A percentile compares a stretch with the other conserved stretches of the same genome.
Evolutionary conservation across 2,113 vertebrate genomes (phyloP).

Genomic region (Coturnix japonica): DNA sequence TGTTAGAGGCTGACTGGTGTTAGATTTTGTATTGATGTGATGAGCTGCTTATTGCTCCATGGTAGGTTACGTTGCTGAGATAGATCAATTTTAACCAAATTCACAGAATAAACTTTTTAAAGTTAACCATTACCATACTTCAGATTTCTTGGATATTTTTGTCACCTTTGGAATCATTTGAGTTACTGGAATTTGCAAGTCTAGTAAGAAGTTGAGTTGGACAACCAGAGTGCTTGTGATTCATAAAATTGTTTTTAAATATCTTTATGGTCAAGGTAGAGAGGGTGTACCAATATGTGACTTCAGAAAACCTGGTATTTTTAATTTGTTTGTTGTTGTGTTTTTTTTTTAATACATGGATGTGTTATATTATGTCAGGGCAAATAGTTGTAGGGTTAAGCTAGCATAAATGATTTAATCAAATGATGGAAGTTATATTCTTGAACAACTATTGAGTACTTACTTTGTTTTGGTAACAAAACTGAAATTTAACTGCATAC

Average conservation of each 20-base stretch:
- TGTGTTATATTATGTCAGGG: background rate
- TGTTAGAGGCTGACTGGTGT: background rate
- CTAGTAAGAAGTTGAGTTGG: background rate
- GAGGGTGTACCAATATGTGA: background rate
- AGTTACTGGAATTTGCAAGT: background rate
- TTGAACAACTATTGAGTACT: background rate
- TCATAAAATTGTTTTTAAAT: background rate
- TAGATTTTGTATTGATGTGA: background rate
- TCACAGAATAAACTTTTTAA: background rate
- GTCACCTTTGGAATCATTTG: background rate
- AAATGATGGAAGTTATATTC: background rate
- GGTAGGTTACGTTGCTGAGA: background rate
- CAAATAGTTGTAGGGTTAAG: background rate
- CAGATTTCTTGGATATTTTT: background rate
- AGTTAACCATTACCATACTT: background rate
- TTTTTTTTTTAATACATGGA: constrained; percentile 1
- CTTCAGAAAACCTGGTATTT: background rate
- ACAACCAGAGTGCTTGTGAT: background rate
- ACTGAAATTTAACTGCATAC: background rate
- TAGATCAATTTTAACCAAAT: background rate
- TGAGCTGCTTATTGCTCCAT: background rate
- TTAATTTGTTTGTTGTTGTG: background rate
- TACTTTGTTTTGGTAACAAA: background rate
- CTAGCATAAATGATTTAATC: background rate
- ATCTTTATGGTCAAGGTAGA: background rate